Conservation (phyloP, 2,888 invertebrate genomes). For the Anthrax anthrax region DNA sequence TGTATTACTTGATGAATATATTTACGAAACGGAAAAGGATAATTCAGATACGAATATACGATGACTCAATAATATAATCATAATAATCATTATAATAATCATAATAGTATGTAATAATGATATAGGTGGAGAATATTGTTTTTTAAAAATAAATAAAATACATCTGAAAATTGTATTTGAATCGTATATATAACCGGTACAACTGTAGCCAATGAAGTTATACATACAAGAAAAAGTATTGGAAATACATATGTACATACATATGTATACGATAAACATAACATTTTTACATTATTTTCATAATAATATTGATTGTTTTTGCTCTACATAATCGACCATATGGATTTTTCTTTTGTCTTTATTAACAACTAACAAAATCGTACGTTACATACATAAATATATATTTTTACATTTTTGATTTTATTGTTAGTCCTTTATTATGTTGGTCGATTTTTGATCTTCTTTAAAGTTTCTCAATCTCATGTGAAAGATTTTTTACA, state of each 20-base stretch:
- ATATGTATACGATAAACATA: background rate
- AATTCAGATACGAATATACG: conserved; percentile 1
- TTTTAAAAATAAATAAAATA: no score
- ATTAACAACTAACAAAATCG: background rate
- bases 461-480: background rate
- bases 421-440: background rate
- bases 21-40: no score
- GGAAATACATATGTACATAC: background rate
- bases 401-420: background rate
- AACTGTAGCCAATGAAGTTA: background rate
- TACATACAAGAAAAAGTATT: background rate
- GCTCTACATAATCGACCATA: conserved; percentile 3
- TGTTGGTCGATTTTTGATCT: background rate
- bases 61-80: conserved; percentile 9
- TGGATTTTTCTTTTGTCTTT: conserved; percentile 1
- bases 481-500: background rate
- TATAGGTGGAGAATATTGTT: conserved; percentile 7
- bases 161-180: no score
- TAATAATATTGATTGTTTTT: background rate
- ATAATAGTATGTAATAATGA: no score
- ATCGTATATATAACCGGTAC: no score
- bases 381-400: background rate
- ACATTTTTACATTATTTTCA: no score
- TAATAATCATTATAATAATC: no score
- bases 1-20: no score